A percentile compares a stretch with the other conserved stretches of the same genome.
Conservation (phyloP, 2,888 invertebrate genomes). For the Lapara coniferarum region DNA sequence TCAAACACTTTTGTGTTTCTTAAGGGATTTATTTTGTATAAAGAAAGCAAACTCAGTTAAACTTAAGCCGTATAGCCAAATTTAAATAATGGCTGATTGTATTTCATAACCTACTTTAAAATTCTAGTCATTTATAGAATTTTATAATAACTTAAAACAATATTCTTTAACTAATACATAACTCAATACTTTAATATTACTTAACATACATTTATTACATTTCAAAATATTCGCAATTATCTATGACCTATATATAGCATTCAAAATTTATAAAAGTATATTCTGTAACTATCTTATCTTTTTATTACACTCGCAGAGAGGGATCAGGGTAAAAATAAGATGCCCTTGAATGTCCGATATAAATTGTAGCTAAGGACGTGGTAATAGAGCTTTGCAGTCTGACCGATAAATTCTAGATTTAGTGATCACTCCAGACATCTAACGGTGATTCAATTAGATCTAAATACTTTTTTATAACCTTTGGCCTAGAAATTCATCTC, state of each 20-base stretch:
- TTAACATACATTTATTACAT: too few relatives aligned
- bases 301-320: neutral
- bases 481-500: neutral
- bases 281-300: constrained; percentile 12
- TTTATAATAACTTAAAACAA: too few relatives aligned
- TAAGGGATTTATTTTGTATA: too few relatives aligned
- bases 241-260: neutral
- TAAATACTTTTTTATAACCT: neutral
- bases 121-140: too few relatives aligned
- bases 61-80: too few relatives aligned
- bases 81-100: too few relatives aligned
- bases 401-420: constrained; percentile 5
- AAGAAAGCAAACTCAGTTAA: too few relatives aligned
- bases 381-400: neutral
- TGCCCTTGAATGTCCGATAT: constrained; percentile 3
- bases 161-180: too few relatives aligned
- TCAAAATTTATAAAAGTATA: neutral
- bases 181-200: too few relatives aligned
- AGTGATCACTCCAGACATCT: neutral
- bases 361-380: neutral
- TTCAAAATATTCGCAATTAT: too few relatives aligned
- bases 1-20: too few relatives aligned
- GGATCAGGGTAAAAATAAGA: constrained; percentile 1
- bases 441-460: neutral
- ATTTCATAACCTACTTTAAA: too few relatives aligned